Evolutionary conservation across 2,888 invertebrate species (phyloP), one percentile per base, ranked within the genome.

Genomic region (Zonitis immaculata): DNA sequence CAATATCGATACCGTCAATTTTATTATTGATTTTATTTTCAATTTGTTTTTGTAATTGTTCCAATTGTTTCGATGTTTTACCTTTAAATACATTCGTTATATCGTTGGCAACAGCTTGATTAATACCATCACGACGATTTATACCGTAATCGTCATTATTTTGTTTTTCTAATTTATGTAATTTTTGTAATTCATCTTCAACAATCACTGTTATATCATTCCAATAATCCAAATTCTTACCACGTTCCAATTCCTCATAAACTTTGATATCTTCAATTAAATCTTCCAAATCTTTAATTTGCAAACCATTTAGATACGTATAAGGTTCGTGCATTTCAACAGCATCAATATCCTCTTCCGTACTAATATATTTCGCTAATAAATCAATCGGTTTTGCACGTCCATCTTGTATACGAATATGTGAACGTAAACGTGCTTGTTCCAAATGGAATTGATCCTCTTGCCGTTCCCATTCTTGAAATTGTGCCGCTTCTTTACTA

Each of bases 251-350:
- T 77, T 95, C 91, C 72, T 92, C 89, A 76, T 97, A 95, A 7
- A 91, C 91, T 76, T 94, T 92, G 52, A 99, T 98, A 71, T 99
- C 99, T 64, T 91, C 97, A 1, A 96, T 81, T 12, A 99, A 78
- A 77, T 99, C 99, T 73, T 99, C 98, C 18, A 98, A 79, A 74
- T 99, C 98, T 61, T 88, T 86, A 6, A 89, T 83, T 12, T 89
- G 88, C 51, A 98, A 79, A 0, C 97, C 96, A 70, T 94, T 91
- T 1, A 99, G 81, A 73, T 95, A 95, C 0, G 91, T 91, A 73
- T 97, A 95, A 0, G 99, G 98, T 73, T 99, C 97, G 71, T 96
- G 95, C 92, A 99, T 94, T 78, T 98, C 97, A 20, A 97, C 88
- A 0, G 95, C 91, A 66, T 95, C 90, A 47, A 91, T 91, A 60